Conservation (phyloP, 2,113 vertebrate genomes). For the Bubalus kerabau region DNA sequence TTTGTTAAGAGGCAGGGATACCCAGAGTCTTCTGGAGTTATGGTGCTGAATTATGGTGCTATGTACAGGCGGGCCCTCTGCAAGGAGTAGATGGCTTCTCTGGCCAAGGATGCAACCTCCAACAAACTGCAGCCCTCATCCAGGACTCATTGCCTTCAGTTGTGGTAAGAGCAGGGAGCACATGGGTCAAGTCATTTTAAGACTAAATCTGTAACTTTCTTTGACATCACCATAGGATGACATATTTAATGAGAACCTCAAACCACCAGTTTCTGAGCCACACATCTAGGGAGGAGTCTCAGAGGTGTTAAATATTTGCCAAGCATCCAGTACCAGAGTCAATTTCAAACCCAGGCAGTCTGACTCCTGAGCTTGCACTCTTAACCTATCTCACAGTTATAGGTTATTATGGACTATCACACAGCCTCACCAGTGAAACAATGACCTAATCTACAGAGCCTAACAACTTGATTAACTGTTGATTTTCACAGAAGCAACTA, state of each 20-base stretch:
- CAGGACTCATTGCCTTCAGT: not conserved
- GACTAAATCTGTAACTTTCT: not conserved
- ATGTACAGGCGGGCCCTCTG: fast-evolving
- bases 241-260: not conserved
- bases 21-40: not conserved
- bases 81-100: not conserved
- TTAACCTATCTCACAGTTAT: not conserved
- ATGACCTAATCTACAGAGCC: not conserved
- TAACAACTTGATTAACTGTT: not conserved
- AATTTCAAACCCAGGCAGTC: not conserved
- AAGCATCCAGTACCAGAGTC: not conserved
- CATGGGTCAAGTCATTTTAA: not conserved
- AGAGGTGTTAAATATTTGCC: not conserved
- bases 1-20: not conserved
- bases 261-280: not conserved
- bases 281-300: not conserved
- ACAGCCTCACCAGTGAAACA: not conserved
- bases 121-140: not conserved
- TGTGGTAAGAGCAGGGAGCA: not conserved
- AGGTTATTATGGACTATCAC: not conserved
- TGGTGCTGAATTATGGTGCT: not conserved
- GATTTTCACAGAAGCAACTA: not conserved
- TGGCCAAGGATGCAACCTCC: not conserved
- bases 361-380: not conserved
- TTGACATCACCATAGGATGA: not conserved